A percentile compares a stretch with the other conserved stretches of the same genome.
phyloP scores from a whole-genome alignment of 1,140 invertebrate genomes.

The Aricia agestis region DNA sequence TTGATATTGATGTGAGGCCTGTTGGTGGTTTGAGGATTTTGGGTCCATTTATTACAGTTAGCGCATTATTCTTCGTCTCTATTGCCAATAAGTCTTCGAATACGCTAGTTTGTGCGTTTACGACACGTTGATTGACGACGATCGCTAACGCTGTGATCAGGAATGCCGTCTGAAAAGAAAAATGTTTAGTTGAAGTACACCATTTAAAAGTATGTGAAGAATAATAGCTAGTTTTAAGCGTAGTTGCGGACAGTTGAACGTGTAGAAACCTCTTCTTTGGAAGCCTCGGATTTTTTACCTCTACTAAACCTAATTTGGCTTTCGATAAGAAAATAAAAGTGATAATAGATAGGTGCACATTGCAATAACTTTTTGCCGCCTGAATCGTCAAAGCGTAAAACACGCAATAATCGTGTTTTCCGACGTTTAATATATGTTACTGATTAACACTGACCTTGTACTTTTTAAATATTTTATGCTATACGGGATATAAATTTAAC shows the following conservation, averaged over 20 bases:
- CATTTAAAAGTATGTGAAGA: neutral
- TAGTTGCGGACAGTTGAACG: too few species aligned
- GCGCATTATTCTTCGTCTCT: slow-evolving; percentile 49
- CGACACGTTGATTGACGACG: slow-evolving; percentile 58
- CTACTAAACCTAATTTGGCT: slow-evolving; percentile 2
- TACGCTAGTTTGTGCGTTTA: slow-evolving; percentile 45
- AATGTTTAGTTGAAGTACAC: slow-evolving; percentile 1
- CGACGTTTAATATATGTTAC: slow-evolving; percentile 7
- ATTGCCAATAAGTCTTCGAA: slow-evolving; percentile 53
- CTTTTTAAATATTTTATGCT: neutral
- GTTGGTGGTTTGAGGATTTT: slow-evolving; percentile 41
- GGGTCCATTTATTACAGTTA: slow-evolving; percentile 48
- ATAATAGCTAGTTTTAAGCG: too few species aligned
- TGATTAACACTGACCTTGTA: neutral
- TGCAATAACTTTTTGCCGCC: slow-evolving; percentile 1
- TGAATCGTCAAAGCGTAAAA: slow-evolving; percentile 1
- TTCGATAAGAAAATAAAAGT: slow-evolving; percentile 12
- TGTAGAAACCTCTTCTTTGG: neutral
- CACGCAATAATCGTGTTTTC: slow-evolving; percentile 15
- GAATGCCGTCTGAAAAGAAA: slow-evolving; percentile 64
- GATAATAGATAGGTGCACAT: slow-evolving; percentile 1
- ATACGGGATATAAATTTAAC: neutral
- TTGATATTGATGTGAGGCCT: slow-evolving; percentile 27
- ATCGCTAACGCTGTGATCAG: slow-evolving; percentile 67
- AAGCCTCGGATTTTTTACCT: neutral